Percentiles rank a stretch among this genome's conserved stretches.
Evolutionary conservation across 2,888 invertebrate species (phyloP).

Genomic region (Odontocolon sp.): DNA sequence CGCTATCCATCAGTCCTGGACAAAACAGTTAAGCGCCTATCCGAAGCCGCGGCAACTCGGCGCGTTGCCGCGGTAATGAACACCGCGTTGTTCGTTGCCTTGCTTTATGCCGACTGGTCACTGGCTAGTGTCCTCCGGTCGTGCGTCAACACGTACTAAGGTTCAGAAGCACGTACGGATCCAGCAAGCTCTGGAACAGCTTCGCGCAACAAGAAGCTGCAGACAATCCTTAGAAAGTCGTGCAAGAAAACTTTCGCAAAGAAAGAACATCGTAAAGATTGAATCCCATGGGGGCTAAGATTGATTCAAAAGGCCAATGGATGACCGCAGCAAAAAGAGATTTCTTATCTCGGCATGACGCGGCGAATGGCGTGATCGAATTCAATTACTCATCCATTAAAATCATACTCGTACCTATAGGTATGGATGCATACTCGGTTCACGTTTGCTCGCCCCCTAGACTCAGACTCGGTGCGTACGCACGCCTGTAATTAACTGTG

Average conservation of each 20-base stretch:
- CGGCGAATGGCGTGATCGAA: conserved; percentile 74
- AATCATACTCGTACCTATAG: conserved; percentile 67
- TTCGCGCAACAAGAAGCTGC: conserved; percentile 3
- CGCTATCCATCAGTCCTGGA: conserved; percentile 75
- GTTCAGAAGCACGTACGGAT: conserved; percentile 41
- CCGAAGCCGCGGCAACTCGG: conserved; percentile 44
- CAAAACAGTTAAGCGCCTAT: conserved; percentile 76
- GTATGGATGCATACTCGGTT: conserved; percentile 40
- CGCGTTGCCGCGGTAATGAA: conserved; percentile 53
- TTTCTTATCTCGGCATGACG: conserved; percentile 32
- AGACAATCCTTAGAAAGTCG: conserved; percentile 35
- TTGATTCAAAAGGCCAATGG: not conserved
- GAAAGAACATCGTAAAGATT: conserved; percentile 13
- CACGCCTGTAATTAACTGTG: conserved; percentile 77
- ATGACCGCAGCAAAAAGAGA: too few species aligned
- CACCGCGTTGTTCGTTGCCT: conserved; percentile 46
- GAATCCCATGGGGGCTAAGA: not conserved
- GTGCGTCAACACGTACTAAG: conserved; percentile 8
- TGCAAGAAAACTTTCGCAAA: conserved; percentile 16
- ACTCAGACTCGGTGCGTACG: conserved; percentile 51
- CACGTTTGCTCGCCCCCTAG: conserved; percentile 25
- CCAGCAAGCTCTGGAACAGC: not conserved
- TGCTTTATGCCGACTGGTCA: conserved; percentile 22
- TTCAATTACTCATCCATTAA: conserved; percentile 77
- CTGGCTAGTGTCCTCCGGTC: conserved; percentile 37